Evolutionary conservation across 2,888 invertebrate genomes (phyloP), one percentile per base, ranked within the genome.

Genomic region (Acleris emargana): DNA sequence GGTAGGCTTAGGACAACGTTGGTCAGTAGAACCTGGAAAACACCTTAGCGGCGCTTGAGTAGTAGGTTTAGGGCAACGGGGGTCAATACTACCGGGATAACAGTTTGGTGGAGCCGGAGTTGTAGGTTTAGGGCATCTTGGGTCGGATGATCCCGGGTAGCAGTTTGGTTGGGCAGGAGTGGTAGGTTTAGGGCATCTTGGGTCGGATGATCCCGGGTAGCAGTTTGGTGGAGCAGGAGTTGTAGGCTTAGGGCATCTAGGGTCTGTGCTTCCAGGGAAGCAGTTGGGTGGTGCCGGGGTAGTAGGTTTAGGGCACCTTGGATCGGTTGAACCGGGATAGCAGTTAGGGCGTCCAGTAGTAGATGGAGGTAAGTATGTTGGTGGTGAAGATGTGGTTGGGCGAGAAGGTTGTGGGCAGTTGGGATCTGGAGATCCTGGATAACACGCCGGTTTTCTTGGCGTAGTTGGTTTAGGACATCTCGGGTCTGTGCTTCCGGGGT

Each of bases 11-110:
- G 73, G 72, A 22, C 70, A 69, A 16, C 64, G 61, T 0, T 81
- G 81, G 71, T 86, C 84, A 7, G 68, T 72, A 3, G 78, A 80
- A 55, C 85, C 84, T 17, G 86, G 86, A 59, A 71, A 76, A 32
- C 78, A 76, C n/a, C 51, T 43, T 1, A 67, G 68, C 43, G 73
- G 54, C 71, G 67, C 22, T 68, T 73, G 58, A 2, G 77, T 71
- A 22, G 67, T 70, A 5, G 71, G 68, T 57, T 49, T 64, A 32
- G 76, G 72, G 50, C 71, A 71, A 5, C 67, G 32, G 1, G 71
- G 68, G 17, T 71, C 71, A 0, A n/a, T 53, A 7, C 42, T 28
- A 5, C 68, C 70, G 2, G 68, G 77, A 38, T 71, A 77, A 51
- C 76, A 77, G 3, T 64, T 5, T 0, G 67, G 67, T 3, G 20